Conservation (phyloP, 2,888 invertebrate species). For the Globia sparganii region DNA sequence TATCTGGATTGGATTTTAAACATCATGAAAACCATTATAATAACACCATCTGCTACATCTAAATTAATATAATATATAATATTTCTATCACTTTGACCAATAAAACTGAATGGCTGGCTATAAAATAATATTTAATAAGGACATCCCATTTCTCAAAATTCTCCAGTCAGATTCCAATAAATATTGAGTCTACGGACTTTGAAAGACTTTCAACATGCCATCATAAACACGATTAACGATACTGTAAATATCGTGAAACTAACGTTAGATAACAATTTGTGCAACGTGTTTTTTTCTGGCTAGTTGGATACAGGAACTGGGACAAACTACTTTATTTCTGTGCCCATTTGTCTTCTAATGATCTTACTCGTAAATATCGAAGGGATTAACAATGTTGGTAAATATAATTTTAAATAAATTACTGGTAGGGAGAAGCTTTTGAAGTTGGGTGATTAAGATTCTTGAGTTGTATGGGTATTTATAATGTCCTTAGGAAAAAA, state of each 20-base stretch:
- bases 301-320: slow-evolving; percentile 62
- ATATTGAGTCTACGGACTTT: slow-evolving; percentile 45
- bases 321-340: slow-evolving; percentile 65
- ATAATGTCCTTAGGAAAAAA: slow-evolving; percentile 45
- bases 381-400: slow-evolving; percentile 49
- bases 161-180: slow-evolving; percentile 31
- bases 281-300: slow-evolving; percentile 62
- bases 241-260: slow-evolving; percentile 70
- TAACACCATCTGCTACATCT: background rate
- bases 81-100: slow-evolving; percentile 23
- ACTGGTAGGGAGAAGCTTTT: slow-evolving; percentile 26
- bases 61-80: slow-evolving; percentile 22
- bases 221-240: slow-evolving; percentile 74
- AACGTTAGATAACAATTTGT: slow-evolving; percentile 69
- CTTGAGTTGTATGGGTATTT: slow-evolving; percentile 33
- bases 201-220: slow-evolving; percentile 66
- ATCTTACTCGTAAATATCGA: slow-evolving; percentile 57
- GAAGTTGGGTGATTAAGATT: slow-evolving; percentile 45
- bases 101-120: slow-evolving; percentile 28
- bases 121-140: slow-evolving; percentile 43
- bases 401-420: slow-evolving; percentile 42
- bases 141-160: slow-evolving; percentile 43
- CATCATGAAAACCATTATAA: background rate
- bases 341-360: slow-evolving; percentile 48
- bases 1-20: background rate